Percentiles rank a stretch among this genome's conserved stretches.
Conservation (phyloP, 2,797 vertebrate species). For the Ciconia nigra region DNA sequence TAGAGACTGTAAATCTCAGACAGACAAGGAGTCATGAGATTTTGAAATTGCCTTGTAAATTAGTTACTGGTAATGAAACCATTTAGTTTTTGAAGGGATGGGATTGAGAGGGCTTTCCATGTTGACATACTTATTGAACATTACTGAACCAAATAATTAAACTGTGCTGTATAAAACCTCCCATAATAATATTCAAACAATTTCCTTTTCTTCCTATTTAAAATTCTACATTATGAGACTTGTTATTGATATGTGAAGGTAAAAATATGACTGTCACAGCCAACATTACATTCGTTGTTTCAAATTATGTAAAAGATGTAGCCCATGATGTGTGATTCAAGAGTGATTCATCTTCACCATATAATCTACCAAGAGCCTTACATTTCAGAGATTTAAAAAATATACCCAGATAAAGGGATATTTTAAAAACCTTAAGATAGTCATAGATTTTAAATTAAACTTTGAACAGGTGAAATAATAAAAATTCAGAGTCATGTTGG, state of each 20-base stretch:
- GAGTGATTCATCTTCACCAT: slow-evolving; percentile 8
- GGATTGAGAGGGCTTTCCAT: slow-evolving; percentile 69
- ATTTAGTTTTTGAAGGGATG: slow-evolving; percentile 72
- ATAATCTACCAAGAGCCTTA: neutral
- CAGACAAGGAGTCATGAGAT: slow-evolving; percentile 72
- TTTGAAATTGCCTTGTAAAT: slow-evolving; percentile 78
- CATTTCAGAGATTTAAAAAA: neutral
- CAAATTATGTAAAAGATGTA: slow-evolving; percentile 43
- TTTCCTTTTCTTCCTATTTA: slow-evolving; percentile 53
- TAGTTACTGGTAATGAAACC: slow-evolving; percentile 75
- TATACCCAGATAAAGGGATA: neutral
- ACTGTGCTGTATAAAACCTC: slow-evolving; percentile 65
- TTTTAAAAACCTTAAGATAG: neutral
- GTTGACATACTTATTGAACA: slow-evolving; percentile 74
- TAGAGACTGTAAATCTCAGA: slow-evolving; percentile 74
- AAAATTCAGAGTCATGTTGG: neutral
- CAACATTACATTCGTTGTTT: slow-evolving; percentile 47
- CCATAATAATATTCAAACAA: slow-evolving; percentile 69
- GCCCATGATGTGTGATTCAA: neutral
- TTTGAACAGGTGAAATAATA: neutral
- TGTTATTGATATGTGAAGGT: slow-evolving; percentile 52
- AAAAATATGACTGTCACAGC: slow-evolving; percentile 46
- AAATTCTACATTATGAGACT: slow-evolving; percentile 63
- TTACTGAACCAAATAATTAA: slow-evolving; percentile 82
- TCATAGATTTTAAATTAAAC: neutral